Conservation (phyloP, 2,797 vertebrate genomes). For the Simalia tracyae region DNA sequence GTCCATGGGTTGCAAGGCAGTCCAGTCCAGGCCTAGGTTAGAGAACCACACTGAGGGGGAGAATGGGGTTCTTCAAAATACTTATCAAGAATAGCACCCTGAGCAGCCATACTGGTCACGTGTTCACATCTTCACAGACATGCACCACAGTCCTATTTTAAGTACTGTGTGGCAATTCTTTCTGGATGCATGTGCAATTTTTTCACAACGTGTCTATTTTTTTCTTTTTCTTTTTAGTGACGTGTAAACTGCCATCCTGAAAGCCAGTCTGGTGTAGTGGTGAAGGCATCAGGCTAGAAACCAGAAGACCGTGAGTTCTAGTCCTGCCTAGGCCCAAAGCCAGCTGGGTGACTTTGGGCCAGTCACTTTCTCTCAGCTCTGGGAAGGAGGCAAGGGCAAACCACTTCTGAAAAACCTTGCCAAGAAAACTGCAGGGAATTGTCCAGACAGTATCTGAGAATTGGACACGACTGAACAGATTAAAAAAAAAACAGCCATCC, state of each 20-base stretch:
- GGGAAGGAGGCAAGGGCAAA: not conserved
- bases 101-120: not conserved
- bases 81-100: not conserved
- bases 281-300: not conserved
- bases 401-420: not conserved
- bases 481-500: not conserved
- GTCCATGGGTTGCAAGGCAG: not conserved
- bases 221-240: not conserved
- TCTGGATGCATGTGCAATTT: not conserved
- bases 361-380: not conserved
- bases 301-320: not conserved
- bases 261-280: not conserved
- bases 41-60: not conserved
- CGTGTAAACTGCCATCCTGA: not conserved
- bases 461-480: not conserved
- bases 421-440: not conserved
- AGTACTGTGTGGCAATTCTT: not conserved
- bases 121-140: not conserved
- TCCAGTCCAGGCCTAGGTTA: not conserved
- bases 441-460: not conserved
- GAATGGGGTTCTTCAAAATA: not conserved
- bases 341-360: not conserved
- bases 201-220: not conserved
- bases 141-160: not conserved
- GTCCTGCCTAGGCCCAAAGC: not conserved